Evolutionary conservation across 1,140 invertebrate species (phyloP).

Genomic region (Tribolium castaneum): DNA sequence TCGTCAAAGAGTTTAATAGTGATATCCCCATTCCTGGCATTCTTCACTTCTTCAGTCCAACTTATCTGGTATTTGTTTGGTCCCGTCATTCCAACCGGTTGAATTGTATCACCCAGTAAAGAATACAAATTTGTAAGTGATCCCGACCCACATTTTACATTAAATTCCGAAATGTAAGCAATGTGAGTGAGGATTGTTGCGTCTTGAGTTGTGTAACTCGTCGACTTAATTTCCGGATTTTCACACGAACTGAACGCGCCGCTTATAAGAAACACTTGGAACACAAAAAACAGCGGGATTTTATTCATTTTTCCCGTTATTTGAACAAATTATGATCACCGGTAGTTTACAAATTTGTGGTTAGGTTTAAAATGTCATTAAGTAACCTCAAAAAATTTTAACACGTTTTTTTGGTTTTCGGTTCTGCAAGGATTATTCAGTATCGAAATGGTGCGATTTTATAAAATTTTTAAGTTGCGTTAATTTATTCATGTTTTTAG

Average conservation of each 20-base stretch:
- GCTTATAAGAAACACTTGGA: background rate
- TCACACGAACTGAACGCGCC: constrained; percentile 65
- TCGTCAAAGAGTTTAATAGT: constrained; percentile 88
- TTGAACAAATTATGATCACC: background rate
- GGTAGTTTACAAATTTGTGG: background rate
- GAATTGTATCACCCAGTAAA: constrained; percentile 80
- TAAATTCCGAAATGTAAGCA: constrained; percentile 81
- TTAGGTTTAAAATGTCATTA: background rate
- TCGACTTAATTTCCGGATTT: constrained; percentile 73
- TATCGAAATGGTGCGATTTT: background rate
- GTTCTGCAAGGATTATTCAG: no score
- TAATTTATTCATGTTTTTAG: constrained; percentile 7
- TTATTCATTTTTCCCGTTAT: background rate
- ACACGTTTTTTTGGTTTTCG: background rate
- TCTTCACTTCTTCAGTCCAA: constrained; percentile 88
- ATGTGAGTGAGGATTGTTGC: constrained; percentile 87
- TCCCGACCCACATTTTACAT: constrained; percentile 72
- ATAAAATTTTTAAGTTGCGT: background rate
- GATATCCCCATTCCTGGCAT: constrained; percentile 81
- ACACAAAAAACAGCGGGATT: background rate
- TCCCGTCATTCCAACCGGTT: constrained; percentile 82
- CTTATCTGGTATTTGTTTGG: constrained; percentile 87
- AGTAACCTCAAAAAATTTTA: background rate
- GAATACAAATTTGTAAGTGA: constrained; percentile 82
- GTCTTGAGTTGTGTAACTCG: constrained; percentile 88